Base-by-base conservation (phyloP, 2,113 vertebrate species). In the Heptranchias perlo region DNA sequence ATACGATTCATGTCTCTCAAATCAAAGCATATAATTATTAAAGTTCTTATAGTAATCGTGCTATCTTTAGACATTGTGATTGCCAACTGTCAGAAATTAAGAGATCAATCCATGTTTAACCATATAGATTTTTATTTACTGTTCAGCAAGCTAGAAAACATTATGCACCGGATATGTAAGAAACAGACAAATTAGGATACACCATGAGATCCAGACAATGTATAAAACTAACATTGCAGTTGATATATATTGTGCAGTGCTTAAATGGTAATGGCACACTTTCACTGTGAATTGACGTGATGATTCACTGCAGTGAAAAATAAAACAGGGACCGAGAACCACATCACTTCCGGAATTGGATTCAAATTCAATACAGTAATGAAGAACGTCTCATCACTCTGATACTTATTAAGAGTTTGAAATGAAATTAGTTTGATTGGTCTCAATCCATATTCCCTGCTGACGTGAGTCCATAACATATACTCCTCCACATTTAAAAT, bases 181-280 rank as follows among this genome's bases (percentile, higher is more conserved):
- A 62, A 93, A 93, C 18, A 93, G 89, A 44, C 89, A 93, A 93
- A 64, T 62, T 93, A 93, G 54, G 11, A 92, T 92, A 58, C 87
- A 92, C 54, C 18, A 39, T 62, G n/a, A 62, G 35, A 16, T 58
- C 52, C 28, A 91, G 52, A 91, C 3, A 52, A 91, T 39, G 44
- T 82, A 82, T 91, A 91, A 93, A 62, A 93, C 61, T 49, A 95
- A 73, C 94, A 67, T 95, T 95, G 44, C 64, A 95, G 64, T 69
- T 95, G 64, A 69, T 47, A 95, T 21, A 52, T 95, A 58, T 73
- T 73, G 44, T 69, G 52, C 64, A 69, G 64, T 35, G 28, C 14
- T 95, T 31, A 95, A 69, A 95, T 95, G 21, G 49, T 69, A 95
- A 49, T 67, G 47, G 28, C 25, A 69, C 44, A 69, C 49, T 67